phyloP scores from a whole-genome alignment of 2,797 vertebrate genomes.

The Squalus acanthias region DNA sequence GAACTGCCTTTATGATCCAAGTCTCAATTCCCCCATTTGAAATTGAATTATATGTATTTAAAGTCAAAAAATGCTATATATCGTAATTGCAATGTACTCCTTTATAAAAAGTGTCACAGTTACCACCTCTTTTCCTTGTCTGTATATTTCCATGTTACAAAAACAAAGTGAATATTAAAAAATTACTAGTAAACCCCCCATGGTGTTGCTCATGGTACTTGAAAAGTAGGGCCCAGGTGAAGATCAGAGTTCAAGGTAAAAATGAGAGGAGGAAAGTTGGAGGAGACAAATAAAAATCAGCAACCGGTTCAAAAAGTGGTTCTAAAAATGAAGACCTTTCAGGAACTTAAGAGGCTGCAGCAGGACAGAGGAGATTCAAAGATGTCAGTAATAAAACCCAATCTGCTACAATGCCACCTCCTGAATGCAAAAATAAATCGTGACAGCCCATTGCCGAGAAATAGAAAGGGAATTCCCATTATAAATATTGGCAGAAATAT shows the following conservation, averaged over 20 bases:
- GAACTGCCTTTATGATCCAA: neutral
- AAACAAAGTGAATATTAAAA: neutral
- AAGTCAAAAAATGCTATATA: neutral
- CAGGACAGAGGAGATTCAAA: neutral
- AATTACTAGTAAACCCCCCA: neutral
- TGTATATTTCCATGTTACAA: neutral
- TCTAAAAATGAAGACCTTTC: neutral
- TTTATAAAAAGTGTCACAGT: neutral
- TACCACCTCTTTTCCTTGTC: neutral
- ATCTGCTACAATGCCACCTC: neutral
- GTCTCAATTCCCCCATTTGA: neutral
- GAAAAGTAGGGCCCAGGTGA: neutral
- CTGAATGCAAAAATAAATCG: neutral
- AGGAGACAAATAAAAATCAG: neutral
- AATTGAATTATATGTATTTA: neutral
- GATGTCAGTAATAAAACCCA: neutral
- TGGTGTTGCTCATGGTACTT: neutral
- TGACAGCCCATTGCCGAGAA: neutral
- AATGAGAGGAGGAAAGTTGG: neutral
- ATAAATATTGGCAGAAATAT: constrained; percentile 5
- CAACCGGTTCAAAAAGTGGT: neutral
- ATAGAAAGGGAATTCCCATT: neutral
- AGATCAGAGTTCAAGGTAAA: neutral
- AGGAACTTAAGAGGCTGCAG: neutral
- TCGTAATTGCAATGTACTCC: neutral